phyloP scores from a whole-genome alignment of 2,113 vertebrate genomes.

The Prochilodus magdalenae region DNA sequence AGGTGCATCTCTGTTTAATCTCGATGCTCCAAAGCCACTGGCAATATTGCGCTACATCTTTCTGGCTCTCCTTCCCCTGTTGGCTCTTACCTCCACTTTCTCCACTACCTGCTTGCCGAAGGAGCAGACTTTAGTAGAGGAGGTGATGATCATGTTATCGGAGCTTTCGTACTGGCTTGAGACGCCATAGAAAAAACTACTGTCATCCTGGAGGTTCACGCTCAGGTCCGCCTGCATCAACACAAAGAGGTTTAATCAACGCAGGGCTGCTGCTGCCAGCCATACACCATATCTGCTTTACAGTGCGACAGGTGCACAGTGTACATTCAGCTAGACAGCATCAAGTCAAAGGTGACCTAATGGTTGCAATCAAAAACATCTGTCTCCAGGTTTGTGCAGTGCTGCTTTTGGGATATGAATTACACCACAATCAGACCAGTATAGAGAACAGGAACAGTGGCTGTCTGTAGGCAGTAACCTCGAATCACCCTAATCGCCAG shows the following conservation, averaged over 20 bases:
- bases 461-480: slow-evolving; percentile 9
- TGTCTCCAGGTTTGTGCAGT: slow-evolving; percentile 30
- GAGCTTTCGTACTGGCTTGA: slow-evolving; percentile 95
- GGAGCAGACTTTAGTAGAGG: slow-evolving; percentile 96
- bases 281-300: slow-evolving; percentile 18
- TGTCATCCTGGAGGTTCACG: slow-evolving; percentile 89
- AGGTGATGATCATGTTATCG: slow-evolving; percentile 95
- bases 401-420: slow-evolving; percentile 35
- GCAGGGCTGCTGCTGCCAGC: not conserved
- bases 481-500: not conserved
- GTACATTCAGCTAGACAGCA: slow-evolving; percentile 18
- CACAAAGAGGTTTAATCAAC: slow-evolving; percentile 26
- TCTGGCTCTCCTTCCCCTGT: not conserved
- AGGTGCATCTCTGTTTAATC: slow-evolving; percentile 17
- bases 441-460: not conserved
- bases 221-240: slow-evolving; percentile 88
- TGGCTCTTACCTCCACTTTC: slow-evolving; percentile 89
- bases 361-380: slow-evolving; percentile 25
- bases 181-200: slow-evolving; percentile 91
- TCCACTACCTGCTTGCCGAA: slow-evolving; percentile 98
- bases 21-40: slow-evolving; percentile 2
- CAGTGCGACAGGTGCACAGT: slow-evolving; percentile 42
- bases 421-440: not conserved
- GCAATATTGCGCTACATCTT: slow-evolving; percentile 20
- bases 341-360: slow-evolving; percentile 19